A percentile compares a stretch with the other conserved stretches of the same genome.
Evolutionary conservation across 37 sponge, comb jelly and placozoan species (phyloP).

Genomic region (Diacarnus erythraeanus): DNA sequence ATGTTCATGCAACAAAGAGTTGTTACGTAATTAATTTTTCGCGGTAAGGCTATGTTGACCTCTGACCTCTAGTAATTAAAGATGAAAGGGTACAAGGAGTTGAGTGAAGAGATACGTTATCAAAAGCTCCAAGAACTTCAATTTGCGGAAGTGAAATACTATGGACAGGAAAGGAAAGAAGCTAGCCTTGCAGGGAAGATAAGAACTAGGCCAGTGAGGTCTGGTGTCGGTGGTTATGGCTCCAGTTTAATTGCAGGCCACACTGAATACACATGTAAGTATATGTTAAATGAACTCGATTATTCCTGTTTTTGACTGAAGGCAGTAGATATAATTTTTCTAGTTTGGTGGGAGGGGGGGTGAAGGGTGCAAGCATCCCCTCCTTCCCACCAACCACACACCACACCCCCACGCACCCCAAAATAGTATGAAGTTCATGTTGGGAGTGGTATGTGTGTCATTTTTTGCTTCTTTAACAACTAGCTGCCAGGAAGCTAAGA

Average conservation of each 20-base stretch:
- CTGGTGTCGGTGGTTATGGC: neutral
- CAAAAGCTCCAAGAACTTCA: neutral
- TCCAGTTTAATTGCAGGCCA: constrained; percentile 8
- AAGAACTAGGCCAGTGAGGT: neutral
- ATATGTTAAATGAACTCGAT: neutral
- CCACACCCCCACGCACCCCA: no score
- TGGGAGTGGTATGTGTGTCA: no score
- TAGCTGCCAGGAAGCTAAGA: constrained; percentile 35
- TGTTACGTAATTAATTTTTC: neutral
- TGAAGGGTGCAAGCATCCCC: no score
- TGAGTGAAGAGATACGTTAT: constrained; percentile 21
- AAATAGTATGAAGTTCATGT: no score
- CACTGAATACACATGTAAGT: constrained; percentile 27
- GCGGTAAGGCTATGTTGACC: neutral
- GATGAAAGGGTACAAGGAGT: constrained; percentile 35
- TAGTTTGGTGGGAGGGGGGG: no score
- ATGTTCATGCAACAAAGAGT: neutral
- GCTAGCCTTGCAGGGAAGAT: constrained; percentile 48
- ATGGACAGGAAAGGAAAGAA: constrained; percentile 5
- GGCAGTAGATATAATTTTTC: no score
- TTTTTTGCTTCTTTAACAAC: no score
- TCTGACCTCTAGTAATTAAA: neutral
- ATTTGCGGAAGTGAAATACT: neutral
- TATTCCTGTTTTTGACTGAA: neutral
- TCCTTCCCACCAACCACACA: no score